phyloP scores from a whole-genome alignment of 2,888 invertebrate species.

The Apamea anceps region DNA sequence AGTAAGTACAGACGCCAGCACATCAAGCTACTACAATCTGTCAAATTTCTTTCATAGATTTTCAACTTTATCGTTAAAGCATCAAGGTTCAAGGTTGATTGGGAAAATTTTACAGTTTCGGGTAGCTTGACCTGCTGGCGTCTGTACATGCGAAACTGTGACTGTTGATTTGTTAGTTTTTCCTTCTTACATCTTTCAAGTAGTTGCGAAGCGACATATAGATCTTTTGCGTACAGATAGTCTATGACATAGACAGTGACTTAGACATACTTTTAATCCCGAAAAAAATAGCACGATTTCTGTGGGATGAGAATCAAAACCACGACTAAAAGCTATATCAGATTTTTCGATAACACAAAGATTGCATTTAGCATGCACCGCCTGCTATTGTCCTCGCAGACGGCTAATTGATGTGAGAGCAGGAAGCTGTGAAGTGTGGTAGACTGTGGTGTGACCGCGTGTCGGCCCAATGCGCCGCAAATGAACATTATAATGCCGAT shows the following conservation, averaged over 20 bases:
- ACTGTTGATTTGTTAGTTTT: not conserved
- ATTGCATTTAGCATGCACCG: conserved; percentile 51
- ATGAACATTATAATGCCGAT: conserved; percentile 85
- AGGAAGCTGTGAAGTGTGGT: conserved; percentile 76
- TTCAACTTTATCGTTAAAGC: no score
- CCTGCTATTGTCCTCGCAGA: conserved; percentile 58
- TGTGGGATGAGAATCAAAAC: not conserved
- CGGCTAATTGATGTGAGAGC: conserved; percentile 82
- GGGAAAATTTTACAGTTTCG: no score
- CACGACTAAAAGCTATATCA: not conserved
- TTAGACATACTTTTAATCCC: no score
- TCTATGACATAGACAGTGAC: not conserved
- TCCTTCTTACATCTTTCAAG: no score
- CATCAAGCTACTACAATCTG: no score
- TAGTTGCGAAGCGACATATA: not conserved
- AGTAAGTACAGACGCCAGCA: no score
- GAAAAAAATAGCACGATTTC: not conserved
- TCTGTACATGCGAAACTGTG: not conserved
- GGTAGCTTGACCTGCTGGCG: no score
- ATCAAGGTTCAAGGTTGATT: no score
- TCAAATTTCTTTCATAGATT: no score
- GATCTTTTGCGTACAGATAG: not conserved
- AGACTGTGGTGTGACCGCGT: conserved; percentile 78
- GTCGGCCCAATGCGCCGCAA: conserved; percentile 76
- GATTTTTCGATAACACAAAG: conserved; percentile 32